phyloP scores from a whole-genome alignment of 2,113 vertebrate species.

The Eonycteris spelaea region DNA sequence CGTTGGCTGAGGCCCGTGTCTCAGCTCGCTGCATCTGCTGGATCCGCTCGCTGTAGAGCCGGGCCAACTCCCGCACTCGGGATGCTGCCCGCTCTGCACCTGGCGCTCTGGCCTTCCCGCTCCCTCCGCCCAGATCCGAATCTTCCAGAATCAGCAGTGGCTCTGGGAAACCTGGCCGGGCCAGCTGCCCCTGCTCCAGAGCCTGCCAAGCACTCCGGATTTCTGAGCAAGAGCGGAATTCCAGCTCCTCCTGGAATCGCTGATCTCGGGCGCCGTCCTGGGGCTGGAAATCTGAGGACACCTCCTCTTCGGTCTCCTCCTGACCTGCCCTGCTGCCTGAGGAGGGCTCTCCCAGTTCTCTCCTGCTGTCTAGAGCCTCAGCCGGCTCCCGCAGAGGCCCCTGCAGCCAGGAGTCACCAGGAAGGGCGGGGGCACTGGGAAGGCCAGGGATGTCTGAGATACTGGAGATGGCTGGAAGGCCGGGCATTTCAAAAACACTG shows the following conservation, averaged over 20 bases:
- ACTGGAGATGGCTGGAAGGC: constrained; percentile 40
- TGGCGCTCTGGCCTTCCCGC: neutral
- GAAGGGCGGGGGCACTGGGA: neutral
- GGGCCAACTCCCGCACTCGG: constrained; percentile 91
- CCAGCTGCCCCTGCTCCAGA: constrained; percentile 74
- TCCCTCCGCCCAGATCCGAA: constrained; percentile 63
- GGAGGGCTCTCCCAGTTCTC: constrained; percentile 36
- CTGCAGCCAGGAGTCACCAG: constrained; percentile 54
- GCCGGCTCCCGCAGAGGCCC: neutral
- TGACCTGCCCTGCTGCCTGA: constrained; percentile 63
- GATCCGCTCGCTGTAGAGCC: constrained; percentile 89
- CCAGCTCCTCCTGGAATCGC: constrained; percentile 43
- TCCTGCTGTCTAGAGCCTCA: neutral
- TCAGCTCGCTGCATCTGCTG: constrained; percentile 81
- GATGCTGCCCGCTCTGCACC: constrained; percentile 88
- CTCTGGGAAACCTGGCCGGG: constrained; percentile 46
- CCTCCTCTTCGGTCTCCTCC: constrained; percentile 34
- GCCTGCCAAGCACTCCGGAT: constrained; percentile 83
- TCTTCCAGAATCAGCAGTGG: constrained; percentile 79
- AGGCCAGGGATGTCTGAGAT: constrained; percentile 1
- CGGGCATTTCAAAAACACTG: constrained; percentile 63
- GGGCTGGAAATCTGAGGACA: neutral
- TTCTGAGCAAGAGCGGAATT: constrained; percentile 82
- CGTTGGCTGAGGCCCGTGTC: neutral
- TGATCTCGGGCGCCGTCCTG: neutral